Base-by-base conservation (phyloP, 2,113 vertebrate species). In the Mormyrus iriodes region DNA sequence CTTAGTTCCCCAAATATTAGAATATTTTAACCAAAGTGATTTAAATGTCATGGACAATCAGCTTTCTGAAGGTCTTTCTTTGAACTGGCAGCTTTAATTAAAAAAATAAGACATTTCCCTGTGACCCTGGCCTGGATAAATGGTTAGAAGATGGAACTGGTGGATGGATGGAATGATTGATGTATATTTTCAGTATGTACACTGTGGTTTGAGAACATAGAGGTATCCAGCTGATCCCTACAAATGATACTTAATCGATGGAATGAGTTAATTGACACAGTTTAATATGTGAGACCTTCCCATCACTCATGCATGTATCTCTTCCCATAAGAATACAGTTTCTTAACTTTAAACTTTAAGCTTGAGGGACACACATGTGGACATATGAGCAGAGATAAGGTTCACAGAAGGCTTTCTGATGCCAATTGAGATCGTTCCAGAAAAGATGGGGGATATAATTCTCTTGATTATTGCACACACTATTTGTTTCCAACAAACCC, bases 391-490 rank as follows among this genome's bases (percentile, higher is more conserved):
- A 44, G 31, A 85, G 82, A 85, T 61, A 90, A 46, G 89, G 89
- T 88, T 55, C 91, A 88, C 90, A 0, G 46, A 90, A 92, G 89
- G 89, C 73, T 65, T 84, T 88, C 84, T 82, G 73, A 76, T 89
- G 85, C 83, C 92, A 91, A 89, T 31, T 48, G 49, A 88, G 88
- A 48, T 44, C 89, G 90, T 90, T 91, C 91, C 90, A 85, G 61
- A 42, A 90, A 89, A 52, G 39, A 91, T 90, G 89, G 88, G 48
- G 61, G 61, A 61, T 91, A 76, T 92, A 90, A 91, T 91, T 88
- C 73, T 90, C 69, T 90, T 51, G 89, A 90, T 89, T 86, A 27
- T 92, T 92, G 88, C 88, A 90, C 91, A 89, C 53, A 69, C 83
- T 69, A 86, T 31, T 88, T 85, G 90, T 55, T 82, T 65, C 58